Conservation (phyloP, 2,113 vertebrate genomes). For the Psammodynastes pulverulentus region DNA sequence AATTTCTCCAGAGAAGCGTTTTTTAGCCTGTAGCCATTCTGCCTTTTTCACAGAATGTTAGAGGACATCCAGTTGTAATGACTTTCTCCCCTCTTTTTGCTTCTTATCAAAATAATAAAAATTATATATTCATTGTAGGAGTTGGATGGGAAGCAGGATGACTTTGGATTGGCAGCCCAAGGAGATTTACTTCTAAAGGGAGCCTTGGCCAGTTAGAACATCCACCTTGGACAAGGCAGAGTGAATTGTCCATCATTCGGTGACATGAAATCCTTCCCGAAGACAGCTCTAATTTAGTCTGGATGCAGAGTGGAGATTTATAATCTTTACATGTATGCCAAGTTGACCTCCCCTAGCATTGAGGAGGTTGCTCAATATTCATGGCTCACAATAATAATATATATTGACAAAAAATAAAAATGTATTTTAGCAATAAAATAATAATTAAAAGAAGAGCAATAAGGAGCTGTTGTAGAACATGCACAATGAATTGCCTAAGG, state of each 20-base stretch:
- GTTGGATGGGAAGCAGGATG: not conserved
- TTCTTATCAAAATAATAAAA: not conserved
- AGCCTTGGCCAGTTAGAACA: not conserved
- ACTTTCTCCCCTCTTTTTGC: not conserved
- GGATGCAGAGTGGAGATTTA: not conserved
- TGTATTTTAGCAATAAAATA: not conserved
- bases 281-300: not conserved
- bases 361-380: not conserved
- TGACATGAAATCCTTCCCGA: not conserved
- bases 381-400: not conserved
- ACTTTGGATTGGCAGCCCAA: not conserved
- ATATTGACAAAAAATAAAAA: not conserved
- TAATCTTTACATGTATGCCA: not conserved
- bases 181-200: not conserved
- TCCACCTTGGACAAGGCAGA: not conserved
- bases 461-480: not conserved
- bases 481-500: not conserved
- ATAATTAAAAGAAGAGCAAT: not conserved
- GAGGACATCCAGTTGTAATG: not conserved
- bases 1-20: not conserved
- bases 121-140: not conserved
- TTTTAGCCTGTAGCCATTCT: not conserved
- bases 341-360: not conserved
- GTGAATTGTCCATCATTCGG: not conserved
- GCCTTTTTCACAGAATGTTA: not conserved